Conservation (phyloP, 2,888 invertebrate genomes). For the Muschampia plurimacula region DNA sequence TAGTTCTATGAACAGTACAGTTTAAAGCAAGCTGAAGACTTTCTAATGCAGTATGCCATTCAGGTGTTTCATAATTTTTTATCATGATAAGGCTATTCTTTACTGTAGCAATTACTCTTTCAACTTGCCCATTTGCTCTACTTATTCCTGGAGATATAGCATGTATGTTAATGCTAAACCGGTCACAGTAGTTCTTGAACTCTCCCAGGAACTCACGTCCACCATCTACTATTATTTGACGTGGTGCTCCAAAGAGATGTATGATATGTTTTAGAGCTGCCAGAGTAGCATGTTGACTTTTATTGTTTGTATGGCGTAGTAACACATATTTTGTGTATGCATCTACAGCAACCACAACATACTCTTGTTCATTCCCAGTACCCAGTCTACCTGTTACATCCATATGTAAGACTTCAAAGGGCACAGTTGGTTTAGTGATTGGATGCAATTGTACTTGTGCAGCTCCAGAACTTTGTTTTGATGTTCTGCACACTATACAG, state of each 20-base stretch:
- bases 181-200: neutral
- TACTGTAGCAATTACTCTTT: neutral
- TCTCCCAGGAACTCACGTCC: neutral
- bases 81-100: neutral
- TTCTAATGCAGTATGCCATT: neutral
- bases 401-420: neutral
- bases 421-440: neutral
- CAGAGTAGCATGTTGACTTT: neutral
- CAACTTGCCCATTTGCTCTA: neutral
- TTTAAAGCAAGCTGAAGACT: neutral
- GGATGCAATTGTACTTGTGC: neutral
- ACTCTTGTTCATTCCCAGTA: neutral
- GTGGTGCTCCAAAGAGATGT: neutral
- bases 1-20: neutral
- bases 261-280: neutral
- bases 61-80: neutral
- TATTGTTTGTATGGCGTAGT: neutral
- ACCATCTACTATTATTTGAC: neutral
- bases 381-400: neutral
- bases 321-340: neutral
- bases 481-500: neutral
- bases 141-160: neutral
- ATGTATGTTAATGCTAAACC: neutral
- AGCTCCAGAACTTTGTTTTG: neutral
- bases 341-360: neutral